Evolutionary conservation across 2,888 invertebrate species (phyloP), one percentile per base, ranked within the genome.

Genomic region (Cylindroiulus punctatus): DNA sequence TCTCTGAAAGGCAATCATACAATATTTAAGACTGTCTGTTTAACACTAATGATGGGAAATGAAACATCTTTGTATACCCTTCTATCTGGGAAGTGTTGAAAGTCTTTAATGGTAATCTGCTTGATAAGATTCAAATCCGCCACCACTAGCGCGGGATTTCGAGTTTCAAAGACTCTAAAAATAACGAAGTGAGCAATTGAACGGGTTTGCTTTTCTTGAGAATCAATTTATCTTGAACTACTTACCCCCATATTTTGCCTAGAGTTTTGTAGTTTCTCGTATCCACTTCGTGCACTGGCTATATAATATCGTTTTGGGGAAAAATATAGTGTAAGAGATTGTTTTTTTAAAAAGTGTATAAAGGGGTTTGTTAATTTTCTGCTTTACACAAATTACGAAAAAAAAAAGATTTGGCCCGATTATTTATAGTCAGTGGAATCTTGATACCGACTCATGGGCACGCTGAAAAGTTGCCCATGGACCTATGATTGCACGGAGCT

Each of bases 51-150:
- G 44, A 19, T 40, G 7, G 42, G 5, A 82, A 82, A 82, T 40
- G 36, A 40, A 32, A 1, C n/a, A 19, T 82, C 4, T 82, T 32
- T 40, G n/a, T 26, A n/a, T 85, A 85, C 85, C 52, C 85, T 85
- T 65, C 85, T 65, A 30, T 85, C 81, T 26, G 76, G 42, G 52
- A 85, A 85, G 40, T 40, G n/a, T 5, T 86, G 36, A 44, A 81
- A 82, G 32, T 82, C 83, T 82, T 86, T 86, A 12, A 86, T 83
- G 0, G 36, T 47, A 30, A 86, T 44, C 12, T 81, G 44, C 44
- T 86, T 86, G 14, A 86, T 86, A 19, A 86, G 22, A 40, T 86
- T 82, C 82, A 83, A 32, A 32, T 86, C 86, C 30, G 42, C 36
- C 32, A 86, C 82, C 30, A 86, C 19, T 82, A 86, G 22, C 7